Conservation (phyloP, 2,888 invertebrate species). For the Homarus gammarus region DNA sequence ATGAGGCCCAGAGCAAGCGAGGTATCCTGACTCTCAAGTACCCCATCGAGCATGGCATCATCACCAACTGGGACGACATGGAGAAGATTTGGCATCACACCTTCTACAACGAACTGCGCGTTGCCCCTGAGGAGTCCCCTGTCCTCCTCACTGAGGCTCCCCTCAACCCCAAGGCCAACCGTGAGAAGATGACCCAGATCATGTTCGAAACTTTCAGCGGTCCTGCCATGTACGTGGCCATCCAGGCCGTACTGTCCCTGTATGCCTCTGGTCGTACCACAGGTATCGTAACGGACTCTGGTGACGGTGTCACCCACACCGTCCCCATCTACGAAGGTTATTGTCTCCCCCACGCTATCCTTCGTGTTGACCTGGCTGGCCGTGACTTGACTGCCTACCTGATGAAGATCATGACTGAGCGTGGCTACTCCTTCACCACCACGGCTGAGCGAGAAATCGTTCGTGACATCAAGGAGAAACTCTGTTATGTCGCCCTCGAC, state of each 20-base stretch:
- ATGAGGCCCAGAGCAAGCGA: conserved; percentile 94
- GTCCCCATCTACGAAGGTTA: conserved; percentile 73
- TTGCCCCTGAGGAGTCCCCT: conserved; percentile 95
- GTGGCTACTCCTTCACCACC: conserved; percentile 65
- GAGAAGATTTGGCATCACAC: conserved; percentile 99
- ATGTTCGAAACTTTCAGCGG: conserved; percentile 81
- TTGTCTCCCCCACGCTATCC: conserved; percentile 96
- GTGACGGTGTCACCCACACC: conserved; percentile 73
- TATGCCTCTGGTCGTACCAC: conserved; percentile 81
- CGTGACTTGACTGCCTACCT: conserved; percentile 93
- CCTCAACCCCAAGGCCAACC: conserved; percentile 96
- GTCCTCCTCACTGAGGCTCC: conserved; percentile 95
- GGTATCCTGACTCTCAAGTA: conserved; percentile 82
- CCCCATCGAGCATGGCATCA: conserved; percentile 82
- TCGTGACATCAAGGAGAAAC: conserved; percentile 36
- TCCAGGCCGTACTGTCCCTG: conserved; percentile 82
- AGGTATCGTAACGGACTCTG: conserved; percentile 77
- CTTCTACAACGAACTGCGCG: conserved; percentile 98
- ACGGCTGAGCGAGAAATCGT: conserved; percentile 69
- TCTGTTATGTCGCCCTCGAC: conserved; percentile 11
- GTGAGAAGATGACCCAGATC: conserved; percentile 93
- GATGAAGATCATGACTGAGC: conserved; percentile 60
- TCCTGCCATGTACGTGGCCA: conserved; percentile 81
- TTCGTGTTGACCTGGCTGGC: conserved; percentile 96
- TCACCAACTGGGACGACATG: conserved; percentile 98